Conservation (phyloP, 1,140 invertebrate species). For the Linepithema humile region DNA sequence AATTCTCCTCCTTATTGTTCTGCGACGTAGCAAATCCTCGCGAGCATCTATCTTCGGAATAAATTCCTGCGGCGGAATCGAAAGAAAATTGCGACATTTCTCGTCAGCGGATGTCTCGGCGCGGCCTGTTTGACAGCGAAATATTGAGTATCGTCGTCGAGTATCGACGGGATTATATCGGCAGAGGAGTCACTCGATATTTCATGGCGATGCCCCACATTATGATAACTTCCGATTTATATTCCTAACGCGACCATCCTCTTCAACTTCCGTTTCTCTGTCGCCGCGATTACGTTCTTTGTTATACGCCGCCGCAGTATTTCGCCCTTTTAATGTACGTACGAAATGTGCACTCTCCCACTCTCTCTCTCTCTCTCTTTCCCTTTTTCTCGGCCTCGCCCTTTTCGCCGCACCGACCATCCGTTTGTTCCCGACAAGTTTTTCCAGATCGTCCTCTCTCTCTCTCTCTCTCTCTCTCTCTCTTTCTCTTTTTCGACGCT, state of each 20-base stretch:
- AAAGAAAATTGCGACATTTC: not conserved
- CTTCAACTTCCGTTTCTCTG: not conserved
- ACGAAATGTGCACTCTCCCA: not conserved
- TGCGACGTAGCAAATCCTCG: not conserved
- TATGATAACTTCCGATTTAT: constrained; percentile 61
- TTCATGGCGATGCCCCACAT: constrained; percentile 17
- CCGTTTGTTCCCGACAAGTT: too few species aligned
- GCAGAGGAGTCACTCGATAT: not conserved
- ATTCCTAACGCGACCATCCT: not conserved
- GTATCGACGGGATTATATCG: not conserved
- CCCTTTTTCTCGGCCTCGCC: too few species aligned
- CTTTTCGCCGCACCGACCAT: too few species aligned
- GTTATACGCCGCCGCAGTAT: not conserved
- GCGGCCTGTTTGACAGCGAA: not conserved
- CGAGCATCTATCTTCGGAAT: not conserved
- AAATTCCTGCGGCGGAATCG: not conserved
- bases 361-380: not conserved
- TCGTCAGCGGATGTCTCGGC: not conserved
- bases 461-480: not conserved
- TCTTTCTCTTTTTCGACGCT: not conserved
- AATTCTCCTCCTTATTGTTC: not conserved
- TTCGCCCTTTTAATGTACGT: not conserved
- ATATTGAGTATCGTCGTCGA: not conserved
- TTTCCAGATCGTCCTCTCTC: not conserved
- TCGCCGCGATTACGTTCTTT: not conserved